phyloP scores from a whole-genome alignment of 2,888 invertebrate species.

The Ennomos fuscantarius region DNA sequence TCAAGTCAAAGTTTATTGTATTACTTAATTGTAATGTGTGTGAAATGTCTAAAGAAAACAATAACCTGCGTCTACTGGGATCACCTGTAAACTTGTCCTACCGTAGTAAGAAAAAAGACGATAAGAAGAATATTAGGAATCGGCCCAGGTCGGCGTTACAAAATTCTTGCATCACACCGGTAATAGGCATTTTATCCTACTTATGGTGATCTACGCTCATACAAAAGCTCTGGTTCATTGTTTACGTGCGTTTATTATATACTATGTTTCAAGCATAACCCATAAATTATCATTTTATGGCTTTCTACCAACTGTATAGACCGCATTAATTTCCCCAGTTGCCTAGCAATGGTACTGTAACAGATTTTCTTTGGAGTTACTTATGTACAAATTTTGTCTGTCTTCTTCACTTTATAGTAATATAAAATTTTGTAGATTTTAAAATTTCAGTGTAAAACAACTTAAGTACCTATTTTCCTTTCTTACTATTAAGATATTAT shows the following conservation, averaged over 20 bases:
- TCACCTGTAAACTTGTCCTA: constrained; percentile 78
- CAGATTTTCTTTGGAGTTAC: not conserved
- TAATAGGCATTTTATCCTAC: constrained; percentile 45
- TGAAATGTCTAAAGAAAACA: constrained; percentile 80
- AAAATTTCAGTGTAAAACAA: no score
- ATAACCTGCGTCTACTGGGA: constrained; percentile 72
- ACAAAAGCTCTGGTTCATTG: not conserved
- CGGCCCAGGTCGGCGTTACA: constrained; percentile 76
- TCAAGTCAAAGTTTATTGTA: constrained; percentile 4
- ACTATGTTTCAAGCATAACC: not conserved
- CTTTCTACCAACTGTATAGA: not conserved
- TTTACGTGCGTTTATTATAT: not conserved
- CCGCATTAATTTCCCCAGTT: constrained; percentile 7
- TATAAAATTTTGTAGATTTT: no score
- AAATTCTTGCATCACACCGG: constrained; percentile 69
- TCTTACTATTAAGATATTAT: no score
- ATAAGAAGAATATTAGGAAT: constrained; percentile 66
- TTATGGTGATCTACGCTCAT: no score
- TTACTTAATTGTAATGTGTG: constrained; percentile 50
- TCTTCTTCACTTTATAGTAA: no score
- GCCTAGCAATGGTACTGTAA: constrained; percentile 10
- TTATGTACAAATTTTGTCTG: no score
- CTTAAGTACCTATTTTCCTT: no score
- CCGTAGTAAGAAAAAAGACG: constrained; percentile 74
- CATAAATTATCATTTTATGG: constrained; percentile 11